Conservation (phyloP, 2,113 vertebrate species). For the Catharus minimus region DNA sequence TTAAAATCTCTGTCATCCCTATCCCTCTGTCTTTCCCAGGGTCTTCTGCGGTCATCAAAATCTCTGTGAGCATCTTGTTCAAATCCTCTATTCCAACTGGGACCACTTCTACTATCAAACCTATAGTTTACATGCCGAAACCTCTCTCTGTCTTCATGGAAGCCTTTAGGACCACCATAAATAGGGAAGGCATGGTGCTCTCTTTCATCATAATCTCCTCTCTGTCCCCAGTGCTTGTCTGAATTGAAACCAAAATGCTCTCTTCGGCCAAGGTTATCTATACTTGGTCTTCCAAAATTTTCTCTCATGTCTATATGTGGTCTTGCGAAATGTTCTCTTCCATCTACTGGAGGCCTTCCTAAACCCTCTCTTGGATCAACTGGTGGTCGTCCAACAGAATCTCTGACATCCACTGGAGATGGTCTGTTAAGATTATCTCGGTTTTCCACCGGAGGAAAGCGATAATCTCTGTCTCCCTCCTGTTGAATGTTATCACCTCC, state of each 20-base stretch:
- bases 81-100: constrained; percentile 89
- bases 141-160: constrained; percentile 87
- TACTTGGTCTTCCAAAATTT: constrained; percentile 75
- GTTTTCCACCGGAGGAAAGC: constrained; percentile 90
- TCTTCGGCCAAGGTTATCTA: constrained; percentile 80
- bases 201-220: constrained; percentile 95
- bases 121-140: constrained; percentile 86
- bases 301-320: constrained; percentile 82
- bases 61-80: constrained; percentile 91
- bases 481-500: constrained; percentile 83
- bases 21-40: constrained; percentile 95
- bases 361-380: constrained; percentile 80
- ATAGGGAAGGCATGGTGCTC: constrained; percentile 81
- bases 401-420: constrained; percentile 78
- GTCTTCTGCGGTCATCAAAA: constrained; percentile 93
- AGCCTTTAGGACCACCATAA: constrained; percentile 82
- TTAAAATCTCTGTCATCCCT: constrained; percentile 96
- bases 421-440: constrained; percentile 76
- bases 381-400: constrained; percentile 73
- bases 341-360: constrained; percentile 78
- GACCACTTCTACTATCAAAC: constrained; percentile 87
- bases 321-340: constrained; percentile 78
- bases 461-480: constrained; percentile 96
- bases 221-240: constrained; percentile 92
- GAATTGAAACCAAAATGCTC: constrained; percentile 88